Base-by-base conservation (phyloP, 2,888 invertebrate species). In the Linyphia triangularis region DNA sequence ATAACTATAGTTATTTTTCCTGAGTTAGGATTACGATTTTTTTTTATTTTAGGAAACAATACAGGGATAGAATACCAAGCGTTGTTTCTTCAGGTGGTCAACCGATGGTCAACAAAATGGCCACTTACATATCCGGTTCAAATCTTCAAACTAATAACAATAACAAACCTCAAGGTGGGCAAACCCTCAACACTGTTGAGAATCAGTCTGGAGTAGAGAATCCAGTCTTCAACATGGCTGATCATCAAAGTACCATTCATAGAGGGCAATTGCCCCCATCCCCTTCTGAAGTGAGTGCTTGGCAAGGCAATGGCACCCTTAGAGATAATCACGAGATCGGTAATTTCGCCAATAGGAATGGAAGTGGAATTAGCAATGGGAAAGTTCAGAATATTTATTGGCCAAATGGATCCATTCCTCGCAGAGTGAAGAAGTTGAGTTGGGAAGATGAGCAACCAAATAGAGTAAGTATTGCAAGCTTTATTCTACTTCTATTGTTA, bases 81-180 rank as follows among this genome's bases (percentile, higher is more conserved):
- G 98, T 97, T 81, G 92, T 99, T 99, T 0, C 97, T 96, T 0
- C 99, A 99, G 0, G 97, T 95, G 0, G 97, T 95, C 3, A 99
- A 97, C 92, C 95, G 95, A 78, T 90, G 84, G 77, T 90, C 3
- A 90, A 85, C 37, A 91, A 90, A 86, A 89, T 90, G 90, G 89
- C 90, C 10, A 89, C 85, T 30, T 90, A 90, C 73, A 89, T 89
- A 26, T 84, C 89, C 5, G 85, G 85, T n/a, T 75, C 26, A 10
- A 81, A 75, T 75, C 75, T 86, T 9, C 83, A 85, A 30, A 85
- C 86, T 24, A 90, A 90, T 70, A 51, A 89, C 40, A 88, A 88
- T 37, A 88, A 88, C 33, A 77, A 79, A 73, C 57, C 85, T 26
- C 81, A 86, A 37, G 77, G 82, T 1, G 77, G 78, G 9, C 88